Evolutionary conservation across 2,797 vertebrate species (phyloP), one percentile per base, ranked within the genome.

Genomic region (Thunnus albacares): DNA sequence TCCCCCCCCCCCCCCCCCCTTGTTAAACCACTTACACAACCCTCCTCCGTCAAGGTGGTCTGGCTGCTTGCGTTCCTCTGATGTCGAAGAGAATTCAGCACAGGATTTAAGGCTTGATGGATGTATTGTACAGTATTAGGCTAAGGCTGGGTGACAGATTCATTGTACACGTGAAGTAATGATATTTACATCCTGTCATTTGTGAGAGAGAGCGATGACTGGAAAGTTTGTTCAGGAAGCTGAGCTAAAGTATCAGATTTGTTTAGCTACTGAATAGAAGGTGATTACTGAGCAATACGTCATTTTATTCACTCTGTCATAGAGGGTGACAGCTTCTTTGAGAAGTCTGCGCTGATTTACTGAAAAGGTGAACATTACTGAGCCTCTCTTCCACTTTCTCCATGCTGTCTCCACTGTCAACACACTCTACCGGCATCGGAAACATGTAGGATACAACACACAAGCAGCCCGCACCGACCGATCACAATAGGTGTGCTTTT

Each of bases 161-260:
- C 18, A 5, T 43, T 65, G 9, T 38, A 51, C 17, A 47, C 45
- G 12, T 56, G 3, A 20, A 5, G 20, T 9, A 6, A 38, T 38
- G 8, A 20, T 57, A 59, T 80, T 71, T 80, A 52, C 47, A 12
- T 64, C 72, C 4, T 60, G 11, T 26, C 17, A 12, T 55, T 51
- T 33, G 3, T 47, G 9, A 61, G 55, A 59, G 15, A 28, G 9
- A 22, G n/a, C 17, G 49, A 52, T 74, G 56, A 62, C 64, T 33
- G 59, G 28, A 7, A 20, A 9, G 30, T 33, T 33, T 33, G 30
- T 6, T 33, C 30, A 1, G 30, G 30, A 57, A 43, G 12, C 13
- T 10, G 7, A 22, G 24, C 5, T 33, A 30, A 24, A 17, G 12
- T 3, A 33, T 33, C 30, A 33, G 5, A 17, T 13, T 24, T 52